Base-by-base conservation (phyloP, 2,797 vertebrate species). In the Paratrypauchen microcephalus region DNA sequence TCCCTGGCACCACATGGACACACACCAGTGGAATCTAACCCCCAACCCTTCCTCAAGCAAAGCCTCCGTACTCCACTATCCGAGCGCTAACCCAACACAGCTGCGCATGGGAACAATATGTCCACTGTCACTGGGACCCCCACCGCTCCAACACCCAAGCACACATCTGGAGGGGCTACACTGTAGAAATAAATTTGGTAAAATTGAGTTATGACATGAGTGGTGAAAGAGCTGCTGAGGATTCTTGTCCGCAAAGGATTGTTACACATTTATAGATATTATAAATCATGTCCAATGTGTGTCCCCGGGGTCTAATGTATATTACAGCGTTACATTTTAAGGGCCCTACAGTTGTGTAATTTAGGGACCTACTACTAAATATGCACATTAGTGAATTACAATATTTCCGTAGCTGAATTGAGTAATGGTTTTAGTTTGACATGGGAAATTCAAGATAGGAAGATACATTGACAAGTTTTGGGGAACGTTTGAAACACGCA, bases 1-100 rank as follows among this genome's bases (percentile, higher is more conserved):
- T 66, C 80, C 83, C 66, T 88, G 87, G 88, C 86, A 91, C 87
- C 86, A 85, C 83, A 86, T 75, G 79, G 79, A 82, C 55, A 61
- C 80, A 82, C 58, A 65, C 63, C 69, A 75, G 47, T 55, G 63
- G 65, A 73, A 76, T 66, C 57, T 74, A 72, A 79, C 65, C 70
- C 68, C 52, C 69, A 64, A 68, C 62, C 55, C 75, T 71, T 24
- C 21, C 52, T 41, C 71, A 72, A 24, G 21, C 24, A 28, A 57
- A 28, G 55, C 55, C 21, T 23, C 54, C 15, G 7, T 15, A 56
- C 55, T 57, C 55, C 55, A 15, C 55, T 18, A 11, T 28, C 15
- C 24, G 55, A 75, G 69, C 52, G 61, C 75, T 90, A 87, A 90
- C 86, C 1, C 57, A 80, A 87, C 74, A 79, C 87, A 89, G 88